Evolutionary conservation across 2,888 invertebrate species (phyloP).

Genomic region (Aspidiotus rigidus): DNA sequence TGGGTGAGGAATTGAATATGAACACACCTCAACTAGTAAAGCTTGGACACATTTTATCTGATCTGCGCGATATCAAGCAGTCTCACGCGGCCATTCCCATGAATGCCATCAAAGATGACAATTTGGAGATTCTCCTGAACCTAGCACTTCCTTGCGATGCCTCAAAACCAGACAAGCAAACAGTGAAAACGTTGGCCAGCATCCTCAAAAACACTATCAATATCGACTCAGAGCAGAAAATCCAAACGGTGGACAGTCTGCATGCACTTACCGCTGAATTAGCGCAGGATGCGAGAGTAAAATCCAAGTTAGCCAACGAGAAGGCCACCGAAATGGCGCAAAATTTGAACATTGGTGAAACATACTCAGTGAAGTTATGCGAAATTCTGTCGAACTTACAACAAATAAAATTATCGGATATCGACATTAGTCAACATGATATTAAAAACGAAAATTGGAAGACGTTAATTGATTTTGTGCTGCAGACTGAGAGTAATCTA

Average conservation of each 20-base stretch:
- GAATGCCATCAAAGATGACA: neutral
- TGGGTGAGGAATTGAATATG: conserved; percentile 43
- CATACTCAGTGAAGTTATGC: conserved; percentile 38
- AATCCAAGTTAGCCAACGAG: conserved; percentile 6
- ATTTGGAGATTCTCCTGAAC: neutral
- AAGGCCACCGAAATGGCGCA: conserved; percentile 37
- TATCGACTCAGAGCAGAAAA: neutral
- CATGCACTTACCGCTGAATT: neutral
- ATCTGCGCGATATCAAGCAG: conserved; percentile 16
- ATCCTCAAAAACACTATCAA: neutral
- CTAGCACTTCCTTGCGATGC: neutral
- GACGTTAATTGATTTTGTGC: neutral
- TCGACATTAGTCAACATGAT: neutral
- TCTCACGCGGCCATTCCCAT: neutral
- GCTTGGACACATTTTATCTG: conserved; percentile 45
- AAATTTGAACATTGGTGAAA: conserved; percentile 42
- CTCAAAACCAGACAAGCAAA: neutral
- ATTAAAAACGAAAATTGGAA: conserved; percentile 1
- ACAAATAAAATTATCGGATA: conserved; percentile 3
- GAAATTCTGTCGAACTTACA: neutral
- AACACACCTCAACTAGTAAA: conserved; percentile 44
- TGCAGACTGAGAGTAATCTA: neutral
- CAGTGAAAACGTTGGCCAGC: neutral
- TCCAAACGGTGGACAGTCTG: neutral
- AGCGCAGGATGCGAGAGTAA: neutral